Base-by-base conservation (phyloP, 2,113 vertebrate species). In the Nerophis ophidion region DNA sequence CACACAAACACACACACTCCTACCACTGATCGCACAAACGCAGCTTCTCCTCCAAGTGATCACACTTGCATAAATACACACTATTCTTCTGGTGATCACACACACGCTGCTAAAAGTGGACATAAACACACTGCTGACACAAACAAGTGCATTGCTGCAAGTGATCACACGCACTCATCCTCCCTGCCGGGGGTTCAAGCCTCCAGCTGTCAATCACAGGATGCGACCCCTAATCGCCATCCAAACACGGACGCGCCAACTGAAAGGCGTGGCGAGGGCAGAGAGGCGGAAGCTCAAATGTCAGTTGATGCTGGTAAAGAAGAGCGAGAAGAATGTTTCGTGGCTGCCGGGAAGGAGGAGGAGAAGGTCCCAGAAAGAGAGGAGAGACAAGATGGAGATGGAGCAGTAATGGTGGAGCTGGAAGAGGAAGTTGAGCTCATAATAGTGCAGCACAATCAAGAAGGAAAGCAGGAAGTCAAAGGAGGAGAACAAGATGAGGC, bases 361-460 rank as follows among this genome's bases (percentile, higher is more conserved):
- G 2, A 53, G 13, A 57, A 6, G 42, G 12, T 50, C 51, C 50
- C 57, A 15, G 60, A 49, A 34, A 48, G 6, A 13, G 49, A 61
- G 61, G 17, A 10, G 6, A 15, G 10, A 1, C 15, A 36, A n/a
- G 10, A 65, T 7, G 48, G 38, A 17, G 33, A 26, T 13, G 33
- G 36, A 40, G n/a, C 26, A 13, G 46, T 60, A 4, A 51, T 40
- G 38, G 17, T 46, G 53, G 10, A n/a, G 26, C 42, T 58, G 57
- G 64, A 76, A 5, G 76, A 76, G 61, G 78, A 72, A 48, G 73
- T 75, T 17, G 58, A 62, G 48, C 52, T 77, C 33, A 35, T 48
- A 8, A 55, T 73, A 8, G 35, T 72, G 7, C 60, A 52, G 26
- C 60, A 72, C n/a, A 64, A 48, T 66, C 40, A 53, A 13, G 34